Evolutionary conservation across 2,797 vertebrate species (phyloP), one percentile per base, ranked within the genome.

Genomic region (Siniperca undulata): DNA sequence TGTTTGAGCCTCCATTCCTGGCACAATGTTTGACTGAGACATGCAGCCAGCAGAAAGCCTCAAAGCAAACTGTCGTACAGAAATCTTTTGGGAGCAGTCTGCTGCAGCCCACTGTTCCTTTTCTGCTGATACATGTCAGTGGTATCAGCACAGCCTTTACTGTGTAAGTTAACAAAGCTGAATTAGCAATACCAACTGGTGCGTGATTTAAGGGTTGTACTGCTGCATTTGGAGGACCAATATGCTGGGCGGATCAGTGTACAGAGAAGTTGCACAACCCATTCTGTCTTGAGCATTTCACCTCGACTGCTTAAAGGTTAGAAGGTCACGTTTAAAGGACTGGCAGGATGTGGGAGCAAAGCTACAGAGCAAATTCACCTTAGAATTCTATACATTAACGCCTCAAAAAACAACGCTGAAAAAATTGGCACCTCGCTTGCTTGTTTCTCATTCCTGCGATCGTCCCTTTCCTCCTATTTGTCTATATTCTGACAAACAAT

Each of bases 121-220:
- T 82, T 78, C 75, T 84, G 82, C 82, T 88, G 84, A 87, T 76
- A 70, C 56, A 64, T 70, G 71, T 36, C 52, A 56, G 48, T 27
- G 55, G 53, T 34, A 46, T 81, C 76, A 82, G 71, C 72, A 56
- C 22, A 86, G 74, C 30, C 53, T 38, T 48, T 48, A 77, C 74
- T 38, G 60, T 74, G 70, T 50, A 65, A 30, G n/a, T 67, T 77
- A 34, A 53, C 69, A 52, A 50, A 44, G 76, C 74, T 70, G 85
- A 75, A 81, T 70, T 72, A 78, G 82, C 82, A 77, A 80, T 74
- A 85, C 64, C 48, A 59, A 67, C 38, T 52, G 30, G 30, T 68
- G 76, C 55, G 55, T 68, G 62, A 74, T 72, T 69, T 36, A 46
- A 78, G 9, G 46, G 12, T n/a, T 58, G 14, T 2, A n/a, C 19